Base-by-base conservation (phyloP, 2,888 invertebrate genomes). In the Crioceris asparagi region DNA sequence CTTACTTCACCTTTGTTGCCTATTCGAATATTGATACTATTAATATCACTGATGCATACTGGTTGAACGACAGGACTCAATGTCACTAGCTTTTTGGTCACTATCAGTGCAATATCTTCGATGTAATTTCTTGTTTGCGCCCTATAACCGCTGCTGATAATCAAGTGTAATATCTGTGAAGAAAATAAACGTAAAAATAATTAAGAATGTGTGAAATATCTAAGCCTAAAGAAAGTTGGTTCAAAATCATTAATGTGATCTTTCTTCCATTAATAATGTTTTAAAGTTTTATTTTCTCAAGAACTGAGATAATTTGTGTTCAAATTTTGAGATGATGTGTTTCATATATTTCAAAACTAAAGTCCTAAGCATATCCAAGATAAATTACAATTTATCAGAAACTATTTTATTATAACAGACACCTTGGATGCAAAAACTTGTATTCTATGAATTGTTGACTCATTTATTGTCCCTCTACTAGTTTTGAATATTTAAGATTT, bases 41-140 rank as follows among this genome's bases (percentile, higher is more conserved):
- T 38, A 2, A 47, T 32, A 12, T 45, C 35, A 14, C 43, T 41
- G 14, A 45, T 40, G 17, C 47, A 47, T 27, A 32, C 29, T 2
- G 47, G 47, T 25, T 45, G 47, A 2, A 47, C 40, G 6, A 36
- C 33, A 17, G 41, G 38, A 14, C 38, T 41, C 17, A 43, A 31
- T 15, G 16, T 34, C 15, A 47, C 41, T 2, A 40, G 29, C 6
- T 34, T 27, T 17, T 38, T 27, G 2, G 39, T 37, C 4, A 47
- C 39, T 10, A 47, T 18, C 12, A 47, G 7, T 5, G 45, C 47
- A 12, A 47, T 37, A n/a, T 47, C 47, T 15, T 39, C 41, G 8
- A 37, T 30, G 17, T 35, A 45, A 14, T 40, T 26, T 33, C 38
- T 38, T 25, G 17, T 29, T 38, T 4, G 36, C 16, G 18, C 44